Evolutionary conservation across 2,888 invertebrate species (phyloP).

Genomic region (Cantharis lateralis): DNA sequence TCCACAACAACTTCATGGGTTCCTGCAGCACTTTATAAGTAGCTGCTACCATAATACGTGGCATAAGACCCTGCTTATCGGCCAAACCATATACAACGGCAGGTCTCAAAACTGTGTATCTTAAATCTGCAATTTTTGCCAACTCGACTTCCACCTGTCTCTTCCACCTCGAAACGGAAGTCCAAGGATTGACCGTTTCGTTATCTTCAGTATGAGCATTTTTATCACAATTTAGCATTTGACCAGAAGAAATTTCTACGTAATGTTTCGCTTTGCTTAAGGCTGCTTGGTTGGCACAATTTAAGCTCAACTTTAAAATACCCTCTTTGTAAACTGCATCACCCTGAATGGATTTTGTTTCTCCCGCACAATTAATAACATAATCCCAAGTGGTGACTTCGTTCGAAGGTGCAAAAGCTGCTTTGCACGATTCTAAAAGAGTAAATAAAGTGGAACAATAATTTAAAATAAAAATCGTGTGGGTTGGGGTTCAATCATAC

Average conservation of each 20-base stretch:
- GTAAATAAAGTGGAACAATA: background rate
- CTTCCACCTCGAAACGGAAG: constrained; percentile 82
- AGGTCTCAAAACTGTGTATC: constrained; percentile 80
- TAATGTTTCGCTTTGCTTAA: constrained; percentile 70
- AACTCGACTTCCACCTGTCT: constrained; percentile 78
- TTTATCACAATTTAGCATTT: constrained; percentile 81
- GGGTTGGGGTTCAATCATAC: too few species aligned
- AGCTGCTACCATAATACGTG: constrained; percentile 83
- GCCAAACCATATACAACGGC: constrained; percentile 87
- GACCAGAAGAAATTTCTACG: constrained; percentile 85
- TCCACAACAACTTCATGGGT: constrained; percentile 92
- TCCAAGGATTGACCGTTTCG: constrained; percentile 77
- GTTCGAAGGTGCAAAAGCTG: constrained; percentile 69
- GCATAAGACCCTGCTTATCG: constrained; percentile 81
- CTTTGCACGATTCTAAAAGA: constrained; percentile 76
- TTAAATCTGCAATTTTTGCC: constrained; percentile 67
- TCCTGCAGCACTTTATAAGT: constrained; percentile 87
- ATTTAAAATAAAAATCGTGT: background rate
- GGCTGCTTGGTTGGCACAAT: constrained; percentile 81
- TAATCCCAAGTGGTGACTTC: constrained; percentile 68
- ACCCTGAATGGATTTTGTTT: constrained; percentile 86
- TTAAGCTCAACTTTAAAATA: constrained; percentile 78
- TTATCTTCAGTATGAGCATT: constrained; percentile 77
- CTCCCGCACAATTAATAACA: constrained; percentile 89
- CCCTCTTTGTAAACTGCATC: constrained; percentile 92